Conservation (phyloP, 1,140 invertebrate species). For the Ceratosolen solmsi region DNA sequence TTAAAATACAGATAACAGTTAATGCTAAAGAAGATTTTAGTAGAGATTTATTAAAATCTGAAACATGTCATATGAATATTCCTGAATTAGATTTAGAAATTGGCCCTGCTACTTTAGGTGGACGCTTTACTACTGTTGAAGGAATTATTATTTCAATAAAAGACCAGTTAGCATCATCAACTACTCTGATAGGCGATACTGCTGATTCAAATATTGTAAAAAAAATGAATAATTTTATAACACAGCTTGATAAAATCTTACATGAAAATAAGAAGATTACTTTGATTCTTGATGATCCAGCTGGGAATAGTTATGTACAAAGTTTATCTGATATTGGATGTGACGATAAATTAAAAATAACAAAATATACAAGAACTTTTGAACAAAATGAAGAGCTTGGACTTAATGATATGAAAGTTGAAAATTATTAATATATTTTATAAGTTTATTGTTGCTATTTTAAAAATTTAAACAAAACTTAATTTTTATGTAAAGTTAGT, state of each 20-base stretch:
- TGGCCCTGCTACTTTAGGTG: slow-evolving; percentile 88
- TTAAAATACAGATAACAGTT: slow-evolving; percentile 85
- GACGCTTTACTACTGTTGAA: slow-evolving; percentile 97
- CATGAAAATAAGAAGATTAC: slow-evolving; percentile 79
- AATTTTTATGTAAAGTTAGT: no score
- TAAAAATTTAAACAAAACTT: no score
- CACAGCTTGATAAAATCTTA: slow-evolving; percentile 82
- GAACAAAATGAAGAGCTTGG: slow-evolving; percentile 98
- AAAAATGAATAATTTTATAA: slow-evolving; percentile 79
- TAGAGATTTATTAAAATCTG: slow-evolving; percentile 96
- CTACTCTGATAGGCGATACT: slow-evolving; percentile 84
- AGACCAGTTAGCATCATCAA: slow-evolving; percentile 81
- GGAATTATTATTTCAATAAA: slow-evolving; percentile 82
- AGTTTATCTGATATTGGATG: slow-evolving; percentile 83
- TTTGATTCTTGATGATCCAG: slow-evolving; percentile 93
- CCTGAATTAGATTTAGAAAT: slow-evolving; percentile 94
- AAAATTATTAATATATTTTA: slow-evolving; percentile 77
- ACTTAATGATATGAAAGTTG: slow-evolving; percentile 97
- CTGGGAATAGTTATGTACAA: slow-evolving; percentile 97
- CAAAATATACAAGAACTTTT: slow-evolving; percentile 86
- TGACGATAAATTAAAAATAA: slow-evolving; percentile 84
- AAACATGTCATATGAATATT: slow-evolving; percentile 90
- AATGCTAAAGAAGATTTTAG: slow-evolving; percentile 85
- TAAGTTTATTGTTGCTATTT: neutral
- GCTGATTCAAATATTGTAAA: slow-evolving; percentile 74